phyloP scores from a whole-genome alignment of 2,888 invertebrate species.

The Tetragonisca angustula region DNA sequence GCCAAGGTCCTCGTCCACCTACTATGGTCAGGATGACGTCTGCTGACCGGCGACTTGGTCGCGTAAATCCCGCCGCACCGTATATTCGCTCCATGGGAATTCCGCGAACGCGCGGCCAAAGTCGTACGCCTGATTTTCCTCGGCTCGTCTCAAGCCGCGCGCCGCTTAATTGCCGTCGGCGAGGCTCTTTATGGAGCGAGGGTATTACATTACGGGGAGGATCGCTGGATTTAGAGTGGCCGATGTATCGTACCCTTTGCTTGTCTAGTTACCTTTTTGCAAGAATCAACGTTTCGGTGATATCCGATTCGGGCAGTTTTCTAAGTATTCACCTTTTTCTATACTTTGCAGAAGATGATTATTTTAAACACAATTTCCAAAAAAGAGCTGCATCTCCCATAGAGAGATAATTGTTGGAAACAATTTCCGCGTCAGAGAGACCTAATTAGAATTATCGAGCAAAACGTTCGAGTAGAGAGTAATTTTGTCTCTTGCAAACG shows the following conservation, averaged over 20 bases:
- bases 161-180: constrained; percentile 17
- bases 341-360: too few relatives aligned
- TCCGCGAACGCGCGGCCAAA: constrained; percentile 36
- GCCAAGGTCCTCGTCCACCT: constrained; percentile 64
- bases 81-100: constrained; percentile 37
- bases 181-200: not conserved
- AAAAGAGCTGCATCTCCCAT: too few relatives aligned
- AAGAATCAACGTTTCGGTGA: too few relatives aligned
- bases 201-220: not conserved
- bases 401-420: too few relatives aligned
- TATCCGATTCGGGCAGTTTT: too few relatives aligned
- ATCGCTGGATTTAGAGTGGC: not conserved
- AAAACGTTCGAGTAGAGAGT: too few relatives aligned
- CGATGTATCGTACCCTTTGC: not conserved
- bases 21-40: constrained; percentile 62
- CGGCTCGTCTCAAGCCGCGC: not conserved
- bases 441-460: too few relatives aligned
- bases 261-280: not conserved
- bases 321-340: too few relatives aligned
- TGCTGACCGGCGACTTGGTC: constrained; percentile 1
- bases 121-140: constrained; percentile 12
- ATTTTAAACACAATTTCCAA: too few relatives aligned
- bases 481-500: too few relatives aligned
- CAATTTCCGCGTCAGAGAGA: too few relatives aligned
- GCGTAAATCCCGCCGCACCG: constrained; percentile 46